phyloP scores from a whole-genome alignment of 2,888 invertebrate species.

The Hololepta plana region DNA sequence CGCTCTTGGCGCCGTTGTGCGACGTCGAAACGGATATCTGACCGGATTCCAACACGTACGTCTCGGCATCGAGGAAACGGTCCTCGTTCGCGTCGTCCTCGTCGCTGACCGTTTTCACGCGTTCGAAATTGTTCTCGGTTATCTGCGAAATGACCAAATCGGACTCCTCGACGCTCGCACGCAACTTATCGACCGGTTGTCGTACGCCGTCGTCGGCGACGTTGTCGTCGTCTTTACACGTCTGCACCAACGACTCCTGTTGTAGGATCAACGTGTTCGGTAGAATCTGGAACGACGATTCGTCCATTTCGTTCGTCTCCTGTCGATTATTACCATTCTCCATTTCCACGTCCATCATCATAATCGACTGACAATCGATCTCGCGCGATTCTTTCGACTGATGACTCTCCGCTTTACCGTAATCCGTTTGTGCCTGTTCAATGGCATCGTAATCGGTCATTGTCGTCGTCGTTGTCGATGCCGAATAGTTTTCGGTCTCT shows the following conservation, averaged over 20 bases:
- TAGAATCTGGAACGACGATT: too few relatives aligned
- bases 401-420: too few relatives aligned
- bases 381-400: too few relatives aligned
- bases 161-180: constrained; percentile 26
- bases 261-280: constrained; percentile 26
- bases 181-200: constrained; percentile 22
- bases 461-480: too few relatives aligned
- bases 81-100: constrained; percentile 41
- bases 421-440: too few relatives aligned
- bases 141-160: constrained; percentile 23
- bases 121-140: constrained; percentile 15
- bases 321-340: too few relatives aligned
- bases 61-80: constrained; percentile 61
- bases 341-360: too few relatives aligned
- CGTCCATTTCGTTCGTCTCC: constrained; percentile 9
- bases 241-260: constrained; percentile 21
- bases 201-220: constrained; percentile 15
- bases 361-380: too few relatives aligned
- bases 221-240: constrained; percentile 22
- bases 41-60: constrained; percentile 52
- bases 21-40: constrained; percentile 23
- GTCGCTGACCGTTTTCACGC: constrained; percentile 19
- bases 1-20: constrained; percentile 14
- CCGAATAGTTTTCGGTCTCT: too few relatives aligned
- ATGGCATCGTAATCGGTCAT: too few relatives aligned